These are phyloP conservation scores for Eptatretus atami DNA, from an alignment of 2,797 vertebrate genomes.

Conservation along the genomic window DNA sequence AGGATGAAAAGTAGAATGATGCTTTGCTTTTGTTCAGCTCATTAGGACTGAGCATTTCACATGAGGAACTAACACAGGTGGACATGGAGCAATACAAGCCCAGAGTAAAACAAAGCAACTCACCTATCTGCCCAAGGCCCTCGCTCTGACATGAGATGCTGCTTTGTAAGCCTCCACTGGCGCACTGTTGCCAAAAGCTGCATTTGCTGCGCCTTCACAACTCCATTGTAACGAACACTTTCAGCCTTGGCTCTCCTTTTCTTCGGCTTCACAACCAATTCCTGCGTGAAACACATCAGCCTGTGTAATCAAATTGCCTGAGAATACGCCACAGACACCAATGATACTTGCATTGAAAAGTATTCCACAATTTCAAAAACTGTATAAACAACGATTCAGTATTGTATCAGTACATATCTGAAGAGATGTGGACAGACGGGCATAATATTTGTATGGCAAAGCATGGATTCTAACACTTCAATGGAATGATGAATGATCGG, in stretches of 20 bases:
- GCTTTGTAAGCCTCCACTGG: constrained; percentile 41
- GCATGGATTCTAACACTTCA: too few species aligned
- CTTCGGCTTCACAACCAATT: constrained; percentile 32
- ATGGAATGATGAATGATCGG: rapidly evolving
- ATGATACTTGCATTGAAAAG: too few species aligned
- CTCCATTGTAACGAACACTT: constrained; percentile 22
- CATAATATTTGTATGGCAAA: background rate
- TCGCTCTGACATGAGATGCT: constrained; percentile 38
- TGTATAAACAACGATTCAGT: too few species aligned
- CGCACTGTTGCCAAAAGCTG: constrained; percentile 40
- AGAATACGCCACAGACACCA: too few species aligned
- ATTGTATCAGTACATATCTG: background rate
- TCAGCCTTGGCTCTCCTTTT: constrained; percentile 28
- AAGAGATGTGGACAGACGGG: rapidly evolving
- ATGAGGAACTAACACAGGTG: too few species aligned
- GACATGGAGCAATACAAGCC: background rate
- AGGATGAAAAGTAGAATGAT: too few species aligned
- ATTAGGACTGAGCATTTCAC: too few species aligned
- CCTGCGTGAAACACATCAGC: constrained; percentile 17
- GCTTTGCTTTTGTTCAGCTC: too few species aligned
- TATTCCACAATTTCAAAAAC: too few species aligned
- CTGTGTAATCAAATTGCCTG: too few species aligned
- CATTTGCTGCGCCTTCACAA: constrained; percentile 34
- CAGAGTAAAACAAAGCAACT: constrained; percentile 1
- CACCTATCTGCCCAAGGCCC: constrained; percentile 53